phyloP scores from a whole-genome alignment of 2,888 invertebrate species.

The Hybos culiciformis region DNA sequence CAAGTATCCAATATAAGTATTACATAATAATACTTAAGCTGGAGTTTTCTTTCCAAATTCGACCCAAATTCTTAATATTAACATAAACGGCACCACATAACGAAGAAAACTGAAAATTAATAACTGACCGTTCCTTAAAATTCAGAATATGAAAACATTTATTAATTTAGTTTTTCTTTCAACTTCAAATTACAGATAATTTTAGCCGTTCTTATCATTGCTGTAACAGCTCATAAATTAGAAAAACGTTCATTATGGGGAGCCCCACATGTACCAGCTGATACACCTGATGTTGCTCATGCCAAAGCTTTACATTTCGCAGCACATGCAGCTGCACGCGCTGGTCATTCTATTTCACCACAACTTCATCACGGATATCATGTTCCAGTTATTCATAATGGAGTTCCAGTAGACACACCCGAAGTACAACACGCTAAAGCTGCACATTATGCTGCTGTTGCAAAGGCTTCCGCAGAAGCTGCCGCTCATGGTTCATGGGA shows the following conservation, averaged over 20 bases:
- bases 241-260: slow-evolving; percentile 33
- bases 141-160: no score
- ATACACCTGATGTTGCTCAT: slow-evolving; percentile 38
- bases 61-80: no score
- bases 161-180: no score
- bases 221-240: slow-evolving; percentile 29
- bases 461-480: slow-evolving; percentile 24
- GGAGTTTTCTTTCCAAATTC: no score
- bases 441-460: slow-evolving; percentile 32
- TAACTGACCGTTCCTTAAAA: no score
- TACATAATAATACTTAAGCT: no score
- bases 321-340: slow-evolving; percentile 32
- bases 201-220: slow-evolving; percentile 29
- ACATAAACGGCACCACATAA: no score
- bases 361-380: slow-evolving; percentile 25
- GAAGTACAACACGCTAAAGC: slow-evolving; percentile 38
- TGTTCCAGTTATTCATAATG: slow-evolving; percentile 35
- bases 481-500: slow-evolving; percentile 19
- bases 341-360: slow-evolving; percentile 20
- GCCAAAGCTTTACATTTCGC: slow-evolving; percentile 34
- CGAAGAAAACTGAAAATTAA: no score
- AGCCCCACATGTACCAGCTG: no score
- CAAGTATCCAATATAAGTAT: no score
- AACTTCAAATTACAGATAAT: no score
- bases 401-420: slow-evolving; percentile 39